Evolutionary conservation across 1,140 invertebrate genomes (phyloP), one percentile per base, ranked within the genome.

Genomic region (Brachionus koreanus): DNA sequence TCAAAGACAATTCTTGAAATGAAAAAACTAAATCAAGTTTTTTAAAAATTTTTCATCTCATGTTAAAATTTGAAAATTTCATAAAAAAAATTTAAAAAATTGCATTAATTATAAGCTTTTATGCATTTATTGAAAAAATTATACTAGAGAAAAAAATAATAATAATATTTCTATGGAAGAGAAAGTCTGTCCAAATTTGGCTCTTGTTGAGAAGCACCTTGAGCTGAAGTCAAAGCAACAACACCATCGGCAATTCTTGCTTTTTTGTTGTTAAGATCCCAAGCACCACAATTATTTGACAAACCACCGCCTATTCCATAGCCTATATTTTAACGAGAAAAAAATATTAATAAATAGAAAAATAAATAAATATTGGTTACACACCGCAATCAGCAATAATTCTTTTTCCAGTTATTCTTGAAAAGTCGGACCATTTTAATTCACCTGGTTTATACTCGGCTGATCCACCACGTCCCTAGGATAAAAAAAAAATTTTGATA

Each of bases 321-420:
- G 5, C 46, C 46, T 49, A 2, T 49, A 2, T 49, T 49, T 49
- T n/a, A 3, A 52, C 49, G 3, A 29, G 29, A 29, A 29, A 29
- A 29, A 29, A 29, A 29, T 29, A 29, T 2, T 29, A 29, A 29
- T 2, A 49, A 13, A 49, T 5, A n/a, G n/a, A 49, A 49, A 49
- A 49, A 49, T 5, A 49, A 49, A n/a, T n/a, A 49, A 49, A 5
- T 1, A 13, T 49, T n/a, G n/a, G n/a, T n/a, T 49, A 49, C n/a
- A n/a, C n/a, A 74, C 69, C 69, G 35, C 69, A 74, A 25, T 74
- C 69, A 37, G 69, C 69, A 46, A 74, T 74, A 35, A 74, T 74
- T 46, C 69, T 16, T 25, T 74, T 74, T 12, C 69, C 69, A 74
- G 69, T 74, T 16, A 74, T 74, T 25, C 9, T 46, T 25, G 37